Evolutionary conservation across 2,888 invertebrate species (phyloP), one percentile per base, ranked within the genome.

Genomic region (Chirona hameri): DNA sequence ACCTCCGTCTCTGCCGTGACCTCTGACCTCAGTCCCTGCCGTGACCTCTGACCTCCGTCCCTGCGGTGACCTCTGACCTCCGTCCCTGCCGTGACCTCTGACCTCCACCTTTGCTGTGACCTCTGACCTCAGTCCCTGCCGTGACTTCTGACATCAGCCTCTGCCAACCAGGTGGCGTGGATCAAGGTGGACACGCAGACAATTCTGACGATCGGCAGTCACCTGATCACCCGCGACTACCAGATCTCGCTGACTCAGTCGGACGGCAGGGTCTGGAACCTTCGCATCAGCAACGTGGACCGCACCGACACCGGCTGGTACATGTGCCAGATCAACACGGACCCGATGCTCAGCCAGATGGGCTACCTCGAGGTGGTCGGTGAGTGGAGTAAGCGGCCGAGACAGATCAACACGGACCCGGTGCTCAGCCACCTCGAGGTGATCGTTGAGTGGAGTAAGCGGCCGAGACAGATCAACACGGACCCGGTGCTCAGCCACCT

Each of bases 111-210:
- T n/a, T n/a, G n/a, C n/a, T n/a, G n/a, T n/a, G n/a, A n/a, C n/a
- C n/a, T n/a, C n/a, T n/a, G n/a, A n/a, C n/a, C n/a, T n/a, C n/a
- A n/a, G n/a, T n/a, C n/a, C n/a, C n/a, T n/a, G n/a, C n/a, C n/a
- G n/a, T n/a, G n/a, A n/a, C n/a, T n/a, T n/a, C 10, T 81, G 57
- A 81, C 82, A 79, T 72, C 52, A 10, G 52, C 81, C 83, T 82
- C 81, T 83, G 84, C 83, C 81, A 87, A 87, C 46, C 89, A 97
- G 96, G 95, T 97, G 87, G 96, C 96, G 84, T 97, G 96, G 96
- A 94, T 96, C 87, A 96, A 96, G 89, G 95, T 97, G 87, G 96
- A 96, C 89, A 92, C 96, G 82, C 95, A 96, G 90, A 96, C 96
- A 94, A 94, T 97, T 87, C 90, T 97, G 85, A 96, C 96, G 79